Evolutionary conservation across 2,113 vertebrate species (phyloP).

Genomic region (Megaceryle torquata): DNA sequence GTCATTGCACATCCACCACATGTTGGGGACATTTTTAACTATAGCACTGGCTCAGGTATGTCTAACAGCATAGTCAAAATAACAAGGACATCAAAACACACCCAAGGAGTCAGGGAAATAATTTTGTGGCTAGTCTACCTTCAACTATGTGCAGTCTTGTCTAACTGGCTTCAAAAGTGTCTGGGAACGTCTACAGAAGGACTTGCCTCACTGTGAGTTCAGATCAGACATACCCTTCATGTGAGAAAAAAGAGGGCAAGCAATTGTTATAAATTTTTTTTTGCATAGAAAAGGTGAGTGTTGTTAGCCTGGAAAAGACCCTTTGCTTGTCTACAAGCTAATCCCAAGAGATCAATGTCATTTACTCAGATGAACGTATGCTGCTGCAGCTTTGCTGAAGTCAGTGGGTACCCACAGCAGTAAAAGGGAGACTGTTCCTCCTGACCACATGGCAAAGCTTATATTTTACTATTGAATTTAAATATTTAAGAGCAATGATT

Average conservation of each 20-base stretch:
- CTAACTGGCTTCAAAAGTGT: conserved; percentile 7
- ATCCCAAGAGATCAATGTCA: not conserved
- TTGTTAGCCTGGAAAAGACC: not conserved
- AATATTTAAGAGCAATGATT: not conserved
- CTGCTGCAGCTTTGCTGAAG: not conserved
- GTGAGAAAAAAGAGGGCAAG: not conserved
- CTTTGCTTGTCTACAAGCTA: not conserved
- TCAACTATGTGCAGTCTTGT: not conserved
- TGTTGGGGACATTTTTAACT: not conserved
- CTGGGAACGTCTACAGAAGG: not conserved
- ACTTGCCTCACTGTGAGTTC: not conserved
- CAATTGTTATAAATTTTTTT: not conserved
- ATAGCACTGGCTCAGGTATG: not conserved
- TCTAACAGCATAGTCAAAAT: conserved; percentile 6
- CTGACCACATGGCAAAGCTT: not conserved
- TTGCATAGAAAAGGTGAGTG: not conserved
- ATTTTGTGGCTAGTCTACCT: conserved; percentile 8
- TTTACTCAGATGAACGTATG: not conserved
- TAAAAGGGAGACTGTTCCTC: not conserved
- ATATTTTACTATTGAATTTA: not conserved
- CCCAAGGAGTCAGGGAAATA: not conserved
- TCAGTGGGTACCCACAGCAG: not conserved
- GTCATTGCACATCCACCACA: conserved; percentile 34
- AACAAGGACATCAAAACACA: conserved; percentile 24
- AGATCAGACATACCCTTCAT: not conserved